These are phyloP conservation scores for Ophioninae sp. DNA, from an alignment of 2,888 invertebrate genomes.

Conservation along the genomic window DNA sequence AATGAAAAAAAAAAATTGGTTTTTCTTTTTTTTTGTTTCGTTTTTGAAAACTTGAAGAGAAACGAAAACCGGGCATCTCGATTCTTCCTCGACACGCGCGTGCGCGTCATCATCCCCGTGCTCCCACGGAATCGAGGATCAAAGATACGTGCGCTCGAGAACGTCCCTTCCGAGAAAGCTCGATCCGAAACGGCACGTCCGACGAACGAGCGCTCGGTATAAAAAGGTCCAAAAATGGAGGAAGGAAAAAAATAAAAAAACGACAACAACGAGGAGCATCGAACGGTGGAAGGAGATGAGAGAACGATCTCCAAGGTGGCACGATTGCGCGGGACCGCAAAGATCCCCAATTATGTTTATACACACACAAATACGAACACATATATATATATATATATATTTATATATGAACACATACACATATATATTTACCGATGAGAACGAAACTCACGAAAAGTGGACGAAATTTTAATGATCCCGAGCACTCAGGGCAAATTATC, in stretches of 20 bases:
- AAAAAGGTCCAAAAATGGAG: conserved; percentile 38
- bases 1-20: not conserved
- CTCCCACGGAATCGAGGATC: not conserved
- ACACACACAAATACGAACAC: conserved; percentile 15
- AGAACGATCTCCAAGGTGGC: conserved; percentile 47
- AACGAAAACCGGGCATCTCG: conserved; percentile 37
- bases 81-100: conserved; percentile 53
- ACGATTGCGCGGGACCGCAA: conserved; percentile 50
- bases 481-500: conserved; percentile 77
- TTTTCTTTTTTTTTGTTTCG: too few species aligned
- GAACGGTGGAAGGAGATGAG: conserved; percentile 11
- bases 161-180: conserved; percentile 57
- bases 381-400: conserved; percentile 24
- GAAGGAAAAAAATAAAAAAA: conserved; percentile 22
- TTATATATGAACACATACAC: too few species aligned
- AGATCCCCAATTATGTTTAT: conserved; percentile 17
- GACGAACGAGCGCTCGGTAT: conserved; percentile 43
- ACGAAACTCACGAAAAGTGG: conserved; percentile 65
- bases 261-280: conserved; percentile 12
- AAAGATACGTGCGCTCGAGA: conserved; percentile 6
- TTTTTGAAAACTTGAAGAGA: too few species aligned
- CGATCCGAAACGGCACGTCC: conserved; percentile 42
- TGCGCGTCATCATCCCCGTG: conserved; percentile 62
- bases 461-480: conserved; percentile 75
- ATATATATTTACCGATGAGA: not conserved